phyloP scores from a whole-genome alignment of 2,888 invertebrate genomes.

The Phyllotreta striolata region DNA sequence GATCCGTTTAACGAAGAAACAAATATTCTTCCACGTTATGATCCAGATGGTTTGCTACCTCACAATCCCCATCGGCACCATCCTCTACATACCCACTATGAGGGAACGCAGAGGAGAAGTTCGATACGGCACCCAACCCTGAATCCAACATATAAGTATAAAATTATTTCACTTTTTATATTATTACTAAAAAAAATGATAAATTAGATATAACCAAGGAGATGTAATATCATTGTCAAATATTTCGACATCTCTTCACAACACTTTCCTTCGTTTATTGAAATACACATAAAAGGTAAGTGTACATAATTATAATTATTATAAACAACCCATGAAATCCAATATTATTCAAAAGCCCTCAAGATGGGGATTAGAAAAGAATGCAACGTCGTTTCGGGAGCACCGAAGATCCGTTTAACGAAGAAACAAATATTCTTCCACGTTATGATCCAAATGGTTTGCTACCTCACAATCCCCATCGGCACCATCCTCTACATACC shows the following conservation, averaged over 20 bases:
- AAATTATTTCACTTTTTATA: too few relatives aligned
- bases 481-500: slow-evolving; percentile 33
- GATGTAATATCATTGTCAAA: too few relatives aligned
- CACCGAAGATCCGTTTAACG: slow-evolving; percentile 34
- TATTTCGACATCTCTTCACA: too few relatives aligned
- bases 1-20: slow-evolving; percentile 24
- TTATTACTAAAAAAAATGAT: too few relatives aligned
- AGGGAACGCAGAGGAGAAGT: slow-evolving; percentile 29
- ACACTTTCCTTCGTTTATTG: too few relatives aligned
- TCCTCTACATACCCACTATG: slow-evolving; percentile 34
- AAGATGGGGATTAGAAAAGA: neutral
- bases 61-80: slow-evolving; percentile 31
- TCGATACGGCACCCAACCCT: too few relatives aligned
- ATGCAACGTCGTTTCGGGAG: slow-evolving; percentile 35
- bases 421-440: slow-evolving; percentile 17
- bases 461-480: slow-evolving; percentile 35
- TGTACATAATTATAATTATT: too few relatives aligned
- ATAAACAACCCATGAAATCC: neutral
- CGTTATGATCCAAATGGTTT: slow-evolving; percentile 30
- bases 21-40: slow-evolving; percentile 28
- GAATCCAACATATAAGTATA: too few relatives aligned
- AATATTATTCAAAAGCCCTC: neutral
- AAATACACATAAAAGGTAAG: too few relatives aligned
- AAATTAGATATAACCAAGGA: too few relatives aligned
- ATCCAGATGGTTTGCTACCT: slow-evolving; percentile 32